Evolutionary conservation across 2,113 vertebrate species (phyloP), one percentile per base, ranked within the genome.

Genomic region (Xiphias gladius): DNA sequence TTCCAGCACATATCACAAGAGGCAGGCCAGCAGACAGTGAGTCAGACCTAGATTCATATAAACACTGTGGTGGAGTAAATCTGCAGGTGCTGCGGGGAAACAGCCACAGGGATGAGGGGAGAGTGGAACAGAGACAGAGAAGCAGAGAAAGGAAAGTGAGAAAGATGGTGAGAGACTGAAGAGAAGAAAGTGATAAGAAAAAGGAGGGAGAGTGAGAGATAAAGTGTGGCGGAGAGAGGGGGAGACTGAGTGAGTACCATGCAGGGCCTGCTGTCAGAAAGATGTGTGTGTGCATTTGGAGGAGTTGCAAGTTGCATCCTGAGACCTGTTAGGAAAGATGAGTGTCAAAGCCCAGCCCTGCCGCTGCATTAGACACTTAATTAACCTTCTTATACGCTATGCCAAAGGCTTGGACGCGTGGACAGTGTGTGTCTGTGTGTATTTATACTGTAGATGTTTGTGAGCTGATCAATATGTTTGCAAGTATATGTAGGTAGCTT

Each of bases 311-410:
- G 85, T 83, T 48, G 48, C 84, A 92, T 89, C 89, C 82, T 84
- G 88, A 91, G 92, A 89, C 83, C 91, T 89, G 88, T 93, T 92
- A 90, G 66, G 24, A 86, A 68, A 90, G 84, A 94, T 90, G 85
- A 92, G 90, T 94, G 91, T 92, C 84, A 93, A 90, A 86, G 69
- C 73, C 79, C 41, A 55, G 72, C 70, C 76, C 76, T 71, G 80
- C 76, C 58, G 61, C 86, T 88, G 77, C 73, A 92, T 92, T 91
- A 91, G 86, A 93, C 89, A 93, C 89, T 92, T 94, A 91, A 93
- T 95, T 94, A 94, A 94, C 92, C 92, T 93, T 80, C 72, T 86
- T 87, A 90, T 84, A 84, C 52, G 6, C 77, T 73, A 63, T 88
- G 85, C 59, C 80, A 86, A 86, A 85, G 54, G 74, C 74, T 54